Evolutionary conservation across 2,888 invertebrate species (phyloP).

Genomic region (Bembecia ichneumoniformis): DNA sequence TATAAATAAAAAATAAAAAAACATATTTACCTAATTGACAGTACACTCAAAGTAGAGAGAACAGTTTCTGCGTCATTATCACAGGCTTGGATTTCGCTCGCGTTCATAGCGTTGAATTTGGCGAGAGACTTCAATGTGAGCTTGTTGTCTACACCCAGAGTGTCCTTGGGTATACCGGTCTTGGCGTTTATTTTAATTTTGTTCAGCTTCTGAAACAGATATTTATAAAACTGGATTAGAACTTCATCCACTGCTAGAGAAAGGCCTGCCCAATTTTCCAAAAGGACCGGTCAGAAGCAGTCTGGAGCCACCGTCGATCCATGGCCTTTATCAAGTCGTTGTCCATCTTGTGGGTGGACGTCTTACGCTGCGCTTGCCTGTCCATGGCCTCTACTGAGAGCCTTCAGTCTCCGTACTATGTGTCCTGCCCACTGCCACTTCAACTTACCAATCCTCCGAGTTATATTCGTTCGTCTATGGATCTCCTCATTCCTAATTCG

Average conservation of each 20-base stretch:
- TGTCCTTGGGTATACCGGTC: constrained; percentile 82
- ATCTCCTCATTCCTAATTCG: too few species aligned
- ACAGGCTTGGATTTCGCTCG: constrained; percentile 12
- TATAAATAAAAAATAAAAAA: background rate
- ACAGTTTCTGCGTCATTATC: constrained; percentile 74
- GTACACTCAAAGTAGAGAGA: constrained; percentile 77
- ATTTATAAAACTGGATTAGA: background rate
- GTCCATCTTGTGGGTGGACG: too few species aligned
- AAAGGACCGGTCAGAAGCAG: too few species aligned
- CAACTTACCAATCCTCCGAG: too few species aligned
- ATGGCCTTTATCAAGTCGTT: too few species aligned
- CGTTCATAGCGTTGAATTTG: constrained; percentile 67
- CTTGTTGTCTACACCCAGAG: constrained; percentile 74
- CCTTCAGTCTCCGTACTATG: too few species aligned
- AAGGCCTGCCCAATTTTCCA: background rate
- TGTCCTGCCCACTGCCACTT: too few species aligned
- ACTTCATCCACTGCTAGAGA: background rate
- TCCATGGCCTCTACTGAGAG: too few species aligned
- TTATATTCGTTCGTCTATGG: too few species aligned
- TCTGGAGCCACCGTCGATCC: too few species aligned
- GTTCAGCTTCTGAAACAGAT: constrained; percentile 45
- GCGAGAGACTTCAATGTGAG: constrained; percentile 80
- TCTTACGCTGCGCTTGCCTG: too few species aligned
- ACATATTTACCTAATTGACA: constrained; percentile 66
- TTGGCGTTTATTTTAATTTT: constrained; percentile 80